Percentiles rank a stretch among this genome's conserved stretches.
phyloP scores from a whole-genome alignment of 2,888 invertebrate genomes.

The Macrophya alboannulata region DNA sequence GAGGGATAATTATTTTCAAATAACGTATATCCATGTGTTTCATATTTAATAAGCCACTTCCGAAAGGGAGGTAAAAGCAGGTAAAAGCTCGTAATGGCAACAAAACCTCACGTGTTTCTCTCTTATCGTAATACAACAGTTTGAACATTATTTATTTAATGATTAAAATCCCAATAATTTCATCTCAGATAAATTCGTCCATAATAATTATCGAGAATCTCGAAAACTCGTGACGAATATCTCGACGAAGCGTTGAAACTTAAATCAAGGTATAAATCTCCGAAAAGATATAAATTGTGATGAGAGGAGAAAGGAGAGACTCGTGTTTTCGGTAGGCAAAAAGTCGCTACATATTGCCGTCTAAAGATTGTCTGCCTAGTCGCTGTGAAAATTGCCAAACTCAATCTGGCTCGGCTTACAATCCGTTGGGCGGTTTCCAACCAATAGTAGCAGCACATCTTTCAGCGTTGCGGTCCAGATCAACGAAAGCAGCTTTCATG shows the following conservation, averaged over 20 bases:
- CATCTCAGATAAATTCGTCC: background rate
- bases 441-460: constrained; percentile 20
- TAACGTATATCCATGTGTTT: too few species aligned
- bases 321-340: background rate
- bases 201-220: background rate
- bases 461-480: background rate
- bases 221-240: background rate
- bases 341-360: background rate
- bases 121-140: background rate
- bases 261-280: background rate
- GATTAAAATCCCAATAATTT: background rate
- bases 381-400: constrained; percentile 31
- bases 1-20: too few species aligned
- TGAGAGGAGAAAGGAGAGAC: background rate
- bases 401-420: constrained; percentile 28
- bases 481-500: background rate
- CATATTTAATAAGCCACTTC: too few species aligned
- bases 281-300: background rate
- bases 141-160: background rate
- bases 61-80: background rate
- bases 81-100: background rate
- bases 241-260: background rate
- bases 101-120: too few species aligned
- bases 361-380: constrained; percentile 30
- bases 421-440: constrained; percentile 36